Base-by-base conservation (phyloP, 2,888 invertebrate genomes). In the Andrena flavipes region DNA sequence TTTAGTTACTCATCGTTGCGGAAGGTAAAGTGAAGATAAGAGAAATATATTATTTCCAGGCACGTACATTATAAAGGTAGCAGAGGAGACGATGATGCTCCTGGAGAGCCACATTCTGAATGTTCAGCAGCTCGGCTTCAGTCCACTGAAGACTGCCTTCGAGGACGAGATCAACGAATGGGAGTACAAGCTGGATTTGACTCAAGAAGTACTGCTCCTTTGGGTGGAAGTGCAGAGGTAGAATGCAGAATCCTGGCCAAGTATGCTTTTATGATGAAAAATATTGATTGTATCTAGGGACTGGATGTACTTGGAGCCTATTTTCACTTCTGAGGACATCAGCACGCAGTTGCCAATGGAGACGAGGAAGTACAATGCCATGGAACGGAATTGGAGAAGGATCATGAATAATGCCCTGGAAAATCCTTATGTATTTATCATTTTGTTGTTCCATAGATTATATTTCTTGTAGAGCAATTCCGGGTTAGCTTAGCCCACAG, bases 261-360 rank as follows among this genome's bases (percentile, higher is more conserved):
- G 54, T n/a, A 51, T n/a, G 51, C 8, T 7, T 64, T 26, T 0
- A 49, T 16, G 16, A 8, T 35, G 20, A 0, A 35, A 30, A 29
- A 42, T 51, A 10, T 35, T 0, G n/a, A 13, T 16, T 51, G 0
- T 80, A 63, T 59, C 42, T 84, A 96, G 97, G 86, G 95, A 96
- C 82, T 98, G 97, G 97, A 96, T 97, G 95, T 97, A 97, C 88
- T 92, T 98, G 90, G 97, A 97, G 91, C 97, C 97, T 0, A 97
- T 98, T 89, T 97, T 98, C 92, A 96, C 96, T 0, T 97, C 97
- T 5, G 97, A 97, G 88, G 97, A 97, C 91, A 97, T 98, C 80
- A 96, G 96, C 67, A 95, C 96, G 0, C 97, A 97, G 92, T 94
- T 98, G 91, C 97, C 97, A 0, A 94, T 96, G 5, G 97, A 98